Base-by-base conservation (phyloP, 2,888 invertebrate species). In the Archaeoteleia sp. region DNA sequence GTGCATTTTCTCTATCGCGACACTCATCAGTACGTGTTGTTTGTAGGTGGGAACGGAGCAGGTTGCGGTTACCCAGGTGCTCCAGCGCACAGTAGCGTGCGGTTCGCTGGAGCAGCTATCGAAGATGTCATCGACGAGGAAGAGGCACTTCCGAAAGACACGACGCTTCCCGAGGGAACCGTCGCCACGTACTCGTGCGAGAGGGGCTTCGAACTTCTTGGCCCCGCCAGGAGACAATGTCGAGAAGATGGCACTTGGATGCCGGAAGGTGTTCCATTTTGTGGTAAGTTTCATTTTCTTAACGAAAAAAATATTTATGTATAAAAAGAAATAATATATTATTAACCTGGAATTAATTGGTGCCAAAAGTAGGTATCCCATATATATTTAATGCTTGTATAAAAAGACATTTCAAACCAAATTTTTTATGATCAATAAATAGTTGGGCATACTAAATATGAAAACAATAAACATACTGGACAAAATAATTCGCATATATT, bases 181-280 rank as follows among this genome's bases (percentile, higher is more conserved):
- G 90, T 94, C 7, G 95, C 95, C 8, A 91, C 92, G 0, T 96
- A 96, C 84, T 88, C 90, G 32, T 96, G 96, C 79, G 96, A 96
- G 81, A 87, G 93, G 30, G 96, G 96, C 8, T 96, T 96, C 82
- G 96, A 96, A 83, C 89, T 96, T 1, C 88, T 96, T n/a, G 96
- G 96, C 0, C 96, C 96, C 0, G 89, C 94, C 0, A 86, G 95
- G 67, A 87, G 95, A 67, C 88, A 91, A 10, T 96, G 96, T 79
- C 90, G 91, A 40, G 72, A 85, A 0, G 90, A 91, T 74, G 93
- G 93, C 7, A 89, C 89, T 32, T 96, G 96, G 96, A 86, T 90
- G 4, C 96, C 96, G 0, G 94, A 95, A 81, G 96, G 96, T 57
- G 93, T 96, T 75, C 96, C 96, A 3, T 96, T 96, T 86, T 96